Conservation (phyloP, 2,888 invertebrate species). For the Leptopterna dolabrata region DNA sequence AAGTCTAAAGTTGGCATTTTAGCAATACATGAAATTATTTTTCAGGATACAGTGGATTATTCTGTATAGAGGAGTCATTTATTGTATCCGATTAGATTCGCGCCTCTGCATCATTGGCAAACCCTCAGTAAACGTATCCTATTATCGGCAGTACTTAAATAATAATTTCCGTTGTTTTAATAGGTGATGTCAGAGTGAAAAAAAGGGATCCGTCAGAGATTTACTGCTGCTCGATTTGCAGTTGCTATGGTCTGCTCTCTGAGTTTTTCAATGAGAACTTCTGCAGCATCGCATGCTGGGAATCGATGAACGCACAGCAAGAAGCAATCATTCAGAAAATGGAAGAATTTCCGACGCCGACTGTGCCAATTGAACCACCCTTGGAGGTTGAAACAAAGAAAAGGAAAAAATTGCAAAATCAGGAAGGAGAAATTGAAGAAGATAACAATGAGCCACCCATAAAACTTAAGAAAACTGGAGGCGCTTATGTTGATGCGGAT, state of each 20-base stretch:
- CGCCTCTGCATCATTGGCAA: too few species aligned
- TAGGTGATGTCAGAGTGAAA: background rate
- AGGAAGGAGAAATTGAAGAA: background rate
- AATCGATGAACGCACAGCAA: constrained; percentile 60
- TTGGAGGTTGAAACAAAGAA: background rate
- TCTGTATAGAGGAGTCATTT: background rate
- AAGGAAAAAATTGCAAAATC: background rate
- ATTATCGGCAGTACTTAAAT: too few species aligned
- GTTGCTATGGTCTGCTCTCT: constrained; percentile 83
- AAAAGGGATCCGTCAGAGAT: constrained; percentile 69
- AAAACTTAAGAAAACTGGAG: background rate
- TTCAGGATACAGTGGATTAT: background rate
- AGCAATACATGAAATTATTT: too few species aligned
- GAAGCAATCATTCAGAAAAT: constrained; percentile 46
- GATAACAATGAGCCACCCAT: background rate
- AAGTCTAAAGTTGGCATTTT: background rate
- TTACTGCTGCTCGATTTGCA: constrained; percentile 84
- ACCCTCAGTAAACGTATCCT: too few species aligned
- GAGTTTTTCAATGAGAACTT: constrained; percentile 85
- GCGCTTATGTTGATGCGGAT: background rate
- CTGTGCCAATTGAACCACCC: background rate
- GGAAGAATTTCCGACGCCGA: constrained; percentile 23
- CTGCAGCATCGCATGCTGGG: constrained; percentile 79
- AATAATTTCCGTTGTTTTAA: too few species aligned
- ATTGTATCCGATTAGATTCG: too few species aligned